A percentile compares a stretch with the other conserved stretches of the same genome.
Evolutionary conservation across 2,888 invertebrate species (phyloP).

Genomic region (Heliconius charithonia): DNA sequence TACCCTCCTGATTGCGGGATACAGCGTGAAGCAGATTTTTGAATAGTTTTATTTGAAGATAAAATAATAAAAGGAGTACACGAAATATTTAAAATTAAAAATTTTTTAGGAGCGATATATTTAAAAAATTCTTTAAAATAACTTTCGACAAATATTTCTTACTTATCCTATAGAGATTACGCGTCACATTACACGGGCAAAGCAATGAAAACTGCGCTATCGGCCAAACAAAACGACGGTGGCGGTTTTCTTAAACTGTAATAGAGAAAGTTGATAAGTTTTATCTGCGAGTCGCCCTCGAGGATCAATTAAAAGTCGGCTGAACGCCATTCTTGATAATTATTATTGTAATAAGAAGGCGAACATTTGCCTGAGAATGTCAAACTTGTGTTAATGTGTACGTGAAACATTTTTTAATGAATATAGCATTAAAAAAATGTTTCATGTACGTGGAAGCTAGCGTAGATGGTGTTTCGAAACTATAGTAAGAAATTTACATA

Average conservation of each 20-base stretch:
- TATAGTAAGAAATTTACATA: neutral
- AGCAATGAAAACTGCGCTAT: constrained; percentile 77
- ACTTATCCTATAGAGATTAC: constrained; percentile 53
- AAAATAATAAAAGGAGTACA: too few relatives aligned
- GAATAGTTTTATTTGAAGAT: too few relatives aligned
- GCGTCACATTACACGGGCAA: constrained; percentile 60
- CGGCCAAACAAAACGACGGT: constrained; percentile 70
- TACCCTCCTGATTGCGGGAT: too few relatives aligned
- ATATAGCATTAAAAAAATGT: neutral
- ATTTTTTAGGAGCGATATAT: too few relatives aligned
- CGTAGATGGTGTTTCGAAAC: neutral
- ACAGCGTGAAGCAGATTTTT: too few relatives aligned
- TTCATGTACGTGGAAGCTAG: neutral
- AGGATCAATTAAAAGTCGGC: constrained; percentile 84
- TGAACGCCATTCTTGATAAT: constrained; percentile 72
- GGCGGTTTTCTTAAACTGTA: constrained; percentile 81
- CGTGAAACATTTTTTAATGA: constrained; percentile 26
- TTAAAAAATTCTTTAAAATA: neutral
- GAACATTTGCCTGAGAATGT: constrained; percentile 57
- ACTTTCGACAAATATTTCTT: constrained; percentile 24
- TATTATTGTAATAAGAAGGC: constrained; percentile 76
- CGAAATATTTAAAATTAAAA: too few relatives aligned
- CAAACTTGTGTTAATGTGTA: constrained; percentile 49
- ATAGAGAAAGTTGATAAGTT: constrained; percentile 82
- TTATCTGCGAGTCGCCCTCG: constrained; percentile 80